phyloP scores from a whole-genome alignment of 2,888 invertebrate species.

The Bembecia ichneumoniformis region DNA sequence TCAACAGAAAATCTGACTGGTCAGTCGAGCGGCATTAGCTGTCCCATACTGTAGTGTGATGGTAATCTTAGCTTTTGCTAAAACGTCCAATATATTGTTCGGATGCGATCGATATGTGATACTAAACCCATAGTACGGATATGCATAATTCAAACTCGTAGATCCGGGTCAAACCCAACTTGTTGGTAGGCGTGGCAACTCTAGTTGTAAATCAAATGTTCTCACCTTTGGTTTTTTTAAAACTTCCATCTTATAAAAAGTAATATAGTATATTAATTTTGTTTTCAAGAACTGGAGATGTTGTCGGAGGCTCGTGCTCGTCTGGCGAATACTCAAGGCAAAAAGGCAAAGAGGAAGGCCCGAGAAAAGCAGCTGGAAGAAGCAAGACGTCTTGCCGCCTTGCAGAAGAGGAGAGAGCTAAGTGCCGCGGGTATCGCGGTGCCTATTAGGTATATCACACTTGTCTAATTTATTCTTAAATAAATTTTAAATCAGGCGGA shows the following conservation, averaged over 20 bases:
- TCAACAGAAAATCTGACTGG: too few relatives aligned
- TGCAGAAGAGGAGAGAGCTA: slow-evolving; percentile 97
- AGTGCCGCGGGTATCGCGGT: slow-evolving; percentile 93
- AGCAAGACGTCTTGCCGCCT: slow-evolving; percentile 93
- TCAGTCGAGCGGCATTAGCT: too few relatives aligned
- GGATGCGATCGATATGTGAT: too few relatives aligned
- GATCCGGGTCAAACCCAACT: background rate
- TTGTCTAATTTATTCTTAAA: too few relatives aligned
- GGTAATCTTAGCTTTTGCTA: too few relatives aligned
- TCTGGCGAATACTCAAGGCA: slow-evolving; percentile 98
- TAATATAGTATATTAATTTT: too few relatives aligned
- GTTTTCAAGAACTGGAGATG: slow-evolving; percentile 92
- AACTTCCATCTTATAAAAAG: too few relatives aligned
- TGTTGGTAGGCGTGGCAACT: background rate
- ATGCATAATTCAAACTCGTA: too few relatives aligned
- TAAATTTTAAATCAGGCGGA: background rate
- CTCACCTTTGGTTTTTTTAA: too few relatives aligned
- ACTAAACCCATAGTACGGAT: too few relatives aligned
- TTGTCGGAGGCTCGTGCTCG: slow-evolving; percentile 98
- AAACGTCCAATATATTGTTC: too few relatives aligned
- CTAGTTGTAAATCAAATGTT: background rate
- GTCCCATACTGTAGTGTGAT: too few relatives aligned
- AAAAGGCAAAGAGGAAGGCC: slow-evolving; percentile 94
- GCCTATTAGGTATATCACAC: slow-evolving; percentile 42
- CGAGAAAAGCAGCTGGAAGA: slow-evolving; percentile 99